Base-by-base conservation (phyloP, 2,797 vertebrate species). In the Pseudochirops corinnae region DNA sequence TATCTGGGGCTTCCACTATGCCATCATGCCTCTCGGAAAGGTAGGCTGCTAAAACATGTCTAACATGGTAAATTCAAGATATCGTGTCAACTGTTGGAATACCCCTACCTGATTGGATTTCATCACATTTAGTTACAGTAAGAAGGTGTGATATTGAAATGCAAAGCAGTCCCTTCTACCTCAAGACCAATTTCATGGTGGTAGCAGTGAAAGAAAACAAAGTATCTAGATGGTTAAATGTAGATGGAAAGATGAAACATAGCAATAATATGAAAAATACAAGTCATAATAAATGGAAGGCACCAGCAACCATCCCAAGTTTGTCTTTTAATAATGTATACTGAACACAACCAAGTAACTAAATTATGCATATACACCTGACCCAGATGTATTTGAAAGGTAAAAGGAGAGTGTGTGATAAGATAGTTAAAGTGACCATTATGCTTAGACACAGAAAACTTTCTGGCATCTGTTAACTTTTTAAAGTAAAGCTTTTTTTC, bases 281-380 rank as follows among this genome's bases (percentile, higher is more conserved):
- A 94, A 95, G 10, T n/a, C 52, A 53, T 0, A 90, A 29, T 91
- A 31, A 96, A 90, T 18, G n/a, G 62, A 92, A 55, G 90, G 60
- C 5, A 26, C 39, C 26, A 90, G 46, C 57, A 90, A 90, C 31
- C 18, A 14, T 52, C 28, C 53, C 55, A 56, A 31, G 53, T 16
- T 91, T 26, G 11, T 33, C 55, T 95, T 93, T 97, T 94, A 98
- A 96, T 97, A 96, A 97, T 97, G 90, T 56, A 93, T 90, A 90
- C 91, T 87, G 91, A 97, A 96, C 1, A 12, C 9, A 31, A 52
- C 55, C 1, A 96, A 52, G 26, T 57, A 55, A 93, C 91, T 96
- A 91, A 97, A 98, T 97, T 97, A 98, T 97, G 97, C 92, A 98
- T 57, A 50, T 0, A 5, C n/a, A 52, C 67, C 92, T 67, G 93